Evolutionary conservation across 2,888 invertebrate species (phyloP).

Genomic region (Lysandra coridon): DNA sequence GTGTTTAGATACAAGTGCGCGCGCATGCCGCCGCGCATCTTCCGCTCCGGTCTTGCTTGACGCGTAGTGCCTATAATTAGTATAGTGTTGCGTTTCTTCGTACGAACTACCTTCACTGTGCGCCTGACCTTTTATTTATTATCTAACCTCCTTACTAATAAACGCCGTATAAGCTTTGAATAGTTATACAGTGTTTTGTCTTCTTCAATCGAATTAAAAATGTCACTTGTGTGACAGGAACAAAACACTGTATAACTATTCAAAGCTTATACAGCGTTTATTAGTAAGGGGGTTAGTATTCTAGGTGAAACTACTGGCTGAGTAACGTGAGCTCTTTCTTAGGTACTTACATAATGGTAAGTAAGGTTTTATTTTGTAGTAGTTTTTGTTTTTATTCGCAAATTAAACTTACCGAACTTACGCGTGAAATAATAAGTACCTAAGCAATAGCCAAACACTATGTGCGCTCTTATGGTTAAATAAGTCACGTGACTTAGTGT

Average conservation of each 20-base stretch:
- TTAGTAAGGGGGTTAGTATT: not conserved
- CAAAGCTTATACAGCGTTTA: too few relatives aligned
- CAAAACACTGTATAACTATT: too few relatives aligned
- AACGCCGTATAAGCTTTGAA: too few relatives aligned
- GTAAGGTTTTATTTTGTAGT: not conserved
- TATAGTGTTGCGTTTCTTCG: not conserved
- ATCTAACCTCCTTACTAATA: not conserved
- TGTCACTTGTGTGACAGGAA: too few relatives aligned
- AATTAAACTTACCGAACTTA: slow-evolving; percentile 4
- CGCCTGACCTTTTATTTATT: slow-evolving; percentile 1
- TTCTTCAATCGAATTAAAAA: too few relatives aligned
- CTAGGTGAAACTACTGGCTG: slow-evolving; percentile 1
- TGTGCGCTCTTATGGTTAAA: slow-evolving; percentile 1
- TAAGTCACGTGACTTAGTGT: not conserved
- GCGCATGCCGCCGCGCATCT: not conserved
- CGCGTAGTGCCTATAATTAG: not conserved
- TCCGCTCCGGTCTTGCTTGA: not conserved
- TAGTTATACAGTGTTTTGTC: too few relatives aligned
- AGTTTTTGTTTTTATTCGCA: not conserved
- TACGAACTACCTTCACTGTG: not conserved
- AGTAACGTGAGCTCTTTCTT: not conserved
- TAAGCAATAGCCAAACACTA: slow-evolving; percentile 4
- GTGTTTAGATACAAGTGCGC: not conserved
- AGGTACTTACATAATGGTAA: not conserved
- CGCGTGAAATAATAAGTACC: slow-evolving; percentile 4